These are phyloP conservation scores for Phorcus lineatus DNA, from an alignment of 2,888 invertebrate species.

Conservation along the genomic window DNA sequence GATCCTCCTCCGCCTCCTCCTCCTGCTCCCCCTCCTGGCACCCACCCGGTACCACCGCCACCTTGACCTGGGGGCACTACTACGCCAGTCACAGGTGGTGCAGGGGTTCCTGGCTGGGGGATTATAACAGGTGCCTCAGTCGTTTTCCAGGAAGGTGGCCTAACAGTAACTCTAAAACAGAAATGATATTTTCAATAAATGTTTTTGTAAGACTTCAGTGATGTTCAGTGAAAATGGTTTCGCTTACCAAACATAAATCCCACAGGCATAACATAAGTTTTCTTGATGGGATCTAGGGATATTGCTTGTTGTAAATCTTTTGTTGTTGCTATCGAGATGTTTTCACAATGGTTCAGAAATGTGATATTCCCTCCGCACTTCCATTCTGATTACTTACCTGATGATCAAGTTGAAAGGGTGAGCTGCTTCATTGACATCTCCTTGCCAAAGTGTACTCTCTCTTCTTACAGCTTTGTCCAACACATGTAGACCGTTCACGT, in stretches of 20 bases:
- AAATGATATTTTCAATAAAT: neutral
- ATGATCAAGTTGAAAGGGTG: constrained; percentile 46
- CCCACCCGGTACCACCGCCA: constrained; percentile 43
- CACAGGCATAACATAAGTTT: neutral
- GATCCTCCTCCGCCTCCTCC: constrained; percentile 31
- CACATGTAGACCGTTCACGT: constrained; percentile 60
- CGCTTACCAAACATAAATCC: neutral
- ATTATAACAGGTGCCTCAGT: neutral
- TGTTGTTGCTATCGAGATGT: too few relatives aligned
- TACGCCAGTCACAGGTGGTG: constrained; percentile 43
- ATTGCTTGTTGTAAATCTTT: too few relatives aligned
- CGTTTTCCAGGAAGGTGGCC: neutral
- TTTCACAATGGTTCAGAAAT: too few relatives aligned
- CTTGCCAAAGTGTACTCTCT: constrained; percentile 29
- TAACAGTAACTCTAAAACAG: neutral
- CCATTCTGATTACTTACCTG: too few relatives aligned
- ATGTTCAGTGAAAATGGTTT: neutral
- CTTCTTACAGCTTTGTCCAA: constrained; percentile 45
- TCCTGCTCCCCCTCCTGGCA: constrained; percentile 31
- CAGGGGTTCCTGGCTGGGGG: constrained; percentile 37
- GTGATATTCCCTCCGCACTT: too few relatives aligned
- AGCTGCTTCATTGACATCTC: constrained; percentile 52
- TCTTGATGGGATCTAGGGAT: too few relatives aligned
- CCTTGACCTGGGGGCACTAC: constrained; percentile 47
- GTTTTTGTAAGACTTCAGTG: neutral